Percentiles rank a stretch among this genome's conserved stretches.
Evolutionary conservation across 2,888 invertebrate species (phyloP).

Genomic region (Palloptera scutellata): DNA sequence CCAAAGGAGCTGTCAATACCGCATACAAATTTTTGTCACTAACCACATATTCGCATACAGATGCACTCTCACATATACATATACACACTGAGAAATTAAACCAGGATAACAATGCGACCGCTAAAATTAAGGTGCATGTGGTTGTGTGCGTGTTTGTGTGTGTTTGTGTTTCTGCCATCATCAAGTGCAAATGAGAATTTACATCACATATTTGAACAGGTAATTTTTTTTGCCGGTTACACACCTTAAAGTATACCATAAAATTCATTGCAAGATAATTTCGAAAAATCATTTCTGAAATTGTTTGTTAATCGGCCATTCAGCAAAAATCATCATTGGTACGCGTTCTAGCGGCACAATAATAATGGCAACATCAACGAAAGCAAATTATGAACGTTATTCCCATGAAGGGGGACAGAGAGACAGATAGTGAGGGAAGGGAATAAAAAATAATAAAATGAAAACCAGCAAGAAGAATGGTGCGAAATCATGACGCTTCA

Average conservation of each 20-base stretch:
- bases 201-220: background rate
- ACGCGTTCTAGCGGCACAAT: background rate
- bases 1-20: slow-evolving; percentile 5
- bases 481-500: background rate
- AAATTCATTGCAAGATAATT: slow-evolving; percentile 25
- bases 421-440: too few species aligned
- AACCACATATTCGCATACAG: slow-evolving; percentile 20
- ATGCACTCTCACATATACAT: background rate
- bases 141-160: background rate
- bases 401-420: background rate
- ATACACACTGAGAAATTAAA: background rate
- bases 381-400: background rate
- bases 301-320: slow-evolving; percentile 53
- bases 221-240: background rate
- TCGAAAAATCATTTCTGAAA: slow-evolving; percentile 48
- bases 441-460: background rate
- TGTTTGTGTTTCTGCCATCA: background rate
- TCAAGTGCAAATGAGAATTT: background rate
- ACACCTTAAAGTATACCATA: background rate
- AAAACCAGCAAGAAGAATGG: background rate
- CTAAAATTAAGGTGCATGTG: background rate
- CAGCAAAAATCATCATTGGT: slow-evolving; percentile 25
- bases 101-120: background rate
- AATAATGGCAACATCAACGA: background rate
- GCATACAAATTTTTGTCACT: slow-evolving; percentile 33